Conservation (phyloP, 2,888 invertebrate species). For the Dolichomitus sp. region DNA sequence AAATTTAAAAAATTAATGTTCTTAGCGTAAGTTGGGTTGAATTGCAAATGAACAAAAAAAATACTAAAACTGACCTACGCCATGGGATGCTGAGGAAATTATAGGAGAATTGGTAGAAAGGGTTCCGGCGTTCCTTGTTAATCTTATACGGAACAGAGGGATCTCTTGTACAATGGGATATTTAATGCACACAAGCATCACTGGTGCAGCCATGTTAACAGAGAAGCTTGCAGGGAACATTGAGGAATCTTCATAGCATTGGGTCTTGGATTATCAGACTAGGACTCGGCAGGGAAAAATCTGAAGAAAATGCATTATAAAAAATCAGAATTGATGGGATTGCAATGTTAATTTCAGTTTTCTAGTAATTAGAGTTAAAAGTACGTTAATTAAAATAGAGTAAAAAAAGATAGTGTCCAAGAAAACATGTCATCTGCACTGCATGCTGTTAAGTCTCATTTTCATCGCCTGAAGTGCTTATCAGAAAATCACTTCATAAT, state of each 20-base stretch:
- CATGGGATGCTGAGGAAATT: constrained; percentile 17
- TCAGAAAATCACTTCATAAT: background rate
- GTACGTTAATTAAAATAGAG: too few relatives aligned
- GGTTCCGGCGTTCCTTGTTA: constrained; percentile 38
- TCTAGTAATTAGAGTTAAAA: too few relatives aligned
- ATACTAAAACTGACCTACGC: constrained; percentile 53
- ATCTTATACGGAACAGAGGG: constrained; percentile 47
- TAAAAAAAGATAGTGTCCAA: background rate
- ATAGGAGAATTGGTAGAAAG: constrained; percentile 46
- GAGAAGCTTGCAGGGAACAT: constrained; percentile 40
- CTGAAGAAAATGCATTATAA: constrained; percentile 6
- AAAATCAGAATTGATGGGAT: too few relatives aligned
- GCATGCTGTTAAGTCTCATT: background rate
- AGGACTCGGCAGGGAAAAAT: background rate
- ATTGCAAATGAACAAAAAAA: background rate
- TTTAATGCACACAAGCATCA: constrained; percentile 54
- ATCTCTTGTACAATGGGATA: constrained; percentile 46
- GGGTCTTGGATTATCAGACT: constrained; percentile 23
- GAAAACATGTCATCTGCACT: background rate
- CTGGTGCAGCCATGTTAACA: constrained; percentile 60
- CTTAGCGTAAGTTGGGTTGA: background rate
- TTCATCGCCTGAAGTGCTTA: background rate
- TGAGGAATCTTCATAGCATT: constrained; percentile 63
- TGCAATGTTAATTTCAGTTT: too few relatives aligned
- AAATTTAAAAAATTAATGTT: background rate